phyloP scores from a whole-genome alignment of 2,888 invertebrate genomes.

The Heteromurus nitidus region DNA sequence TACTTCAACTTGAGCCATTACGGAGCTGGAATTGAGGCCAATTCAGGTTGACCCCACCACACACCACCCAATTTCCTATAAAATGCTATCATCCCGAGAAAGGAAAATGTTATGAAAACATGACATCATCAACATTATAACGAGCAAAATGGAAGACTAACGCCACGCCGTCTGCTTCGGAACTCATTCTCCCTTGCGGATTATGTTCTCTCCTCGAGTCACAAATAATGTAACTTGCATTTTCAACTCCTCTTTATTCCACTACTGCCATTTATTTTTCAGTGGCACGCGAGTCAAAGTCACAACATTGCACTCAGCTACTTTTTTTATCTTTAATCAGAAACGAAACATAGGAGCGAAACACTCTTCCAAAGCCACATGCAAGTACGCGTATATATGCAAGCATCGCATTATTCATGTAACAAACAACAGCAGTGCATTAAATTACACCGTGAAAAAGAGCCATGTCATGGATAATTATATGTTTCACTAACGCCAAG shows the following conservation, averaged over 20 bases:
- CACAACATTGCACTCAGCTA: conserved; percentile 56
- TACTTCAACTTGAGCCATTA: not conserved
- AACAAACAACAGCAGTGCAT: conserved; percentile 7
- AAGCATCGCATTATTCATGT: not conserved
- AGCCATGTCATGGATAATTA: conserved; percentile 51
- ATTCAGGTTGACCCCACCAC: not conserved
- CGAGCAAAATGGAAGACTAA: not conserved
- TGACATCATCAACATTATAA: conserved; percentile 20
- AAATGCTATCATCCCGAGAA: not conserved
- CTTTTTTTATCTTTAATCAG: conserved; percentile 35
- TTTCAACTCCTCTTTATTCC: conserved; percentile 30
- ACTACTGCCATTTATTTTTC: conserved; percentile 44
- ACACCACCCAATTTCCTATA: not conserved
- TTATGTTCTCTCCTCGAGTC: conserved; percentile 2
- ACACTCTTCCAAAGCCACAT: too few species aligned
- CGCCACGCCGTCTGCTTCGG: conserved; percentile 49
- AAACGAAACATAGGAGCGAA: too few species aligned
- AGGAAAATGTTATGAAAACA: not conserved
- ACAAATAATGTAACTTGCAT: not conserved
- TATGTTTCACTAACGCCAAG: too few species aligned
- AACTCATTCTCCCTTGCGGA: too few species aligned
- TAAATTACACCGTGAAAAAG: conserved; percentile 43
- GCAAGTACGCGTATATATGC: not conserved
- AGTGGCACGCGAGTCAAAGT: conserved; percentile 59
- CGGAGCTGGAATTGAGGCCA: not conserved